Evolutionary conservation across 2,113 vertebrate genomes (phyloP).

Genomic region (Mustela nigripes): DNA sequence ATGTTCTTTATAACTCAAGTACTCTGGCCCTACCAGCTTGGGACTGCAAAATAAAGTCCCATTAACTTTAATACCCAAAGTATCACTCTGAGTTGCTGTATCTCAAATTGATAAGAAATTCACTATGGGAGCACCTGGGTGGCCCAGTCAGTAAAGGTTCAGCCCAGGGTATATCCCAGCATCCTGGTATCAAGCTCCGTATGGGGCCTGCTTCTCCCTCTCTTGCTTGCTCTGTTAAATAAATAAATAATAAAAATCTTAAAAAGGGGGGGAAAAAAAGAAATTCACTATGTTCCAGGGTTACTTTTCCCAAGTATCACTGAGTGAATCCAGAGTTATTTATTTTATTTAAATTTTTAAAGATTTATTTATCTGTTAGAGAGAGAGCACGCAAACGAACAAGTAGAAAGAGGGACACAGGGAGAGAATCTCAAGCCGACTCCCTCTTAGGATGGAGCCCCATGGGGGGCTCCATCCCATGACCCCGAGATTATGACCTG

Average conservation of each 20-base stretch:
- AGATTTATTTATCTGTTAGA: not conserved
- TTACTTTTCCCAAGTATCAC: not conserved
- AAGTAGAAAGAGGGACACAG: not conserved
- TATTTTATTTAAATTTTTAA: not conserved
- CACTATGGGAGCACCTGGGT: not conserved
- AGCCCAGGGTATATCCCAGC: not conserved
- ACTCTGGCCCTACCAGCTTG: not conserved
- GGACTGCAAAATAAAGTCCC: slow-evolving; percentile 34
- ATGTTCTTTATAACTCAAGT: not conserved
- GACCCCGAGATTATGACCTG: not conserved
- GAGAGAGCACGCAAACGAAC: not conserved
- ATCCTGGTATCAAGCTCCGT: no score
- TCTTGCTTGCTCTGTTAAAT: not conserved
- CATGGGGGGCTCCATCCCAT: not conserved
- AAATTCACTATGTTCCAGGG: not conserved
- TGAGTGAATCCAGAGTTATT: not conserved
- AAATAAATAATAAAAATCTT: not conserved
- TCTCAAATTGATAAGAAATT: slow-evolving; percentile 16
- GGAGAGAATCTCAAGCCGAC: not conserved
- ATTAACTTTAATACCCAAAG: not conserved
- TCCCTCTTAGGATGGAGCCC: not conserved
- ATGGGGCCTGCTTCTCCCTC: not conserved
- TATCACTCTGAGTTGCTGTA: not conserved
- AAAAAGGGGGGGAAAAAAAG: no score
- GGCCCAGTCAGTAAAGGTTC: not conserved